phyloP scores from a whole-genome alignment of 2,797 vertebrate species.

The Pangasius macronema region DNA sequence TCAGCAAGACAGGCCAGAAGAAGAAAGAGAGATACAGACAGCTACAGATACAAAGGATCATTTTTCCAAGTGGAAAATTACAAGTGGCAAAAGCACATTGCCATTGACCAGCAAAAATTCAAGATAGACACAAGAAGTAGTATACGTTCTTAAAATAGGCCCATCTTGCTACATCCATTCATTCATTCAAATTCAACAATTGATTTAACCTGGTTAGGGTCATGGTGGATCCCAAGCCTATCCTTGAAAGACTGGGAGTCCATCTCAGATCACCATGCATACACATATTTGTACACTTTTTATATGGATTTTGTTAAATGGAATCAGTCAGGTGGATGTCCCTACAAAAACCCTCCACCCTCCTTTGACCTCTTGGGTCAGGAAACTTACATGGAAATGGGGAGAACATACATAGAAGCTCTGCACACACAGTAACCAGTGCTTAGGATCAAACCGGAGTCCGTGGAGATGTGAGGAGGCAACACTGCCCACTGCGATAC shows the following conservation, averaged over 20 bases:
- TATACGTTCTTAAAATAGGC: neutral
- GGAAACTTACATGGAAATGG: neutral
- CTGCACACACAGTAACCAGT: neutral
- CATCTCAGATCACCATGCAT: neutral
- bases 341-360: too few species aligned
- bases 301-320: too few species aligned
- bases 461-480: neutral
- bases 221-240: neutral
- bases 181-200: neutral
- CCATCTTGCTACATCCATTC: neutral
- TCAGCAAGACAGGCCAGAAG: conserved; percentile 1
- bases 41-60: neutral
- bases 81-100: neutral
- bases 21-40: neutral
- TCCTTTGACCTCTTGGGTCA: too few species aligned
- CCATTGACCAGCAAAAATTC: neutral
- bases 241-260: neutral
- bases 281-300: neutral
- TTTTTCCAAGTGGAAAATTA: neutral
- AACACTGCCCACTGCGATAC: neutral
- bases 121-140: neutral
- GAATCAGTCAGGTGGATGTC: too few species aligned
- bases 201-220: neutral
- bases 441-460: neutral
- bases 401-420: too few species aligned